Percentiles rank a stretch among this genome's conserved stretches.
Evolutionary conservation across 2,888 invertebrate species (phyloP).

Genomic region (Platypus cylindrus): DNA sequence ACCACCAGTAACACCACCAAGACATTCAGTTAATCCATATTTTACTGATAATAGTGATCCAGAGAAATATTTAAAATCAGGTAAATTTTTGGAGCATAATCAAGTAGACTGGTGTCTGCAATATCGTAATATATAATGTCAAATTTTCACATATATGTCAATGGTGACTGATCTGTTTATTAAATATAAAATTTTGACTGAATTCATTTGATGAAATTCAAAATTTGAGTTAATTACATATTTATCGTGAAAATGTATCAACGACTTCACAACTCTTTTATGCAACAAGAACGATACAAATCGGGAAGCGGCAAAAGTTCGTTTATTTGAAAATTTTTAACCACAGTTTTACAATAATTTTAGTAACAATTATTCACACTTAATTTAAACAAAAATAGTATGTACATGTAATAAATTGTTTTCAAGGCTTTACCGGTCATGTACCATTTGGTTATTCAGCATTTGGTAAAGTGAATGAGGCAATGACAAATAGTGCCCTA

Average conservation of each 20-base stretch:
- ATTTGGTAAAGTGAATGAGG: conserved; percentile 51
- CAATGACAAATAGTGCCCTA: conserved; percentile 55
- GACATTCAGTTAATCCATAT: conserved; percentile 47
- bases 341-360: neutral
- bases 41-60: conserved; percentile 51
- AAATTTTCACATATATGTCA: neutral
- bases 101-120: neutral
- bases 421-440: conserved; percentile 50
- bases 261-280: conserved; percentile 28
- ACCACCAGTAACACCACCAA: conserved; percentile 44
- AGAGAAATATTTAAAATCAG: conserved; percentile 51
- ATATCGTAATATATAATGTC: neutral
- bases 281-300: conserved; percentile 28
- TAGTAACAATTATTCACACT: neutral
- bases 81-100: conserved; percentile 31
- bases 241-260: no score
- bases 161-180: no score
- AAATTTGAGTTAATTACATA: no score
- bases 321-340: conserved; percentile 2
- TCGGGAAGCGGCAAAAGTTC: conserved; percentile 20
- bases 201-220: no score
- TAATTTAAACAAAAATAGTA: neutral
- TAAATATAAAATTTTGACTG: conserved; percentile 7
- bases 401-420: neutral
- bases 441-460: conserved; percentile 52